A percentile compares a stretch with the other conserved stretches of the same genome.
Evolutionary conservation across 2,888 invertebrate species (phyloP).

Genomic region (Drosophila lacicola): DNA sequence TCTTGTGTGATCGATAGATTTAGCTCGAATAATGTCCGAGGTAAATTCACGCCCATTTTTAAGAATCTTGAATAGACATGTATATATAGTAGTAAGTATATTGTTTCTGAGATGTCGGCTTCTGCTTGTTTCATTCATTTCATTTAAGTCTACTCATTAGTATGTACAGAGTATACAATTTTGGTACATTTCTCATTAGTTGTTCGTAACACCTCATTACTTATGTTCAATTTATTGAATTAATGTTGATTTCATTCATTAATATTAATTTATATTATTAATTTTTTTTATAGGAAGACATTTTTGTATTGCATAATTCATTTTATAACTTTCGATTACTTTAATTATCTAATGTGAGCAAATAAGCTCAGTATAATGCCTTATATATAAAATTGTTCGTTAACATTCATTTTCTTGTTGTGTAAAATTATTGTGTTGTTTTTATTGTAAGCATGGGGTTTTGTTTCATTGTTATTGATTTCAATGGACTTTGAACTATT

Average conservation of each 20-base stretch:
- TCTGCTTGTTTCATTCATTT: not conserved
- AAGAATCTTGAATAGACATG: not conserved
- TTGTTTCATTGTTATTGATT: slow-evolving; percentile 46
- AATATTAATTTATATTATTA: slow-evolving; percentile 45
- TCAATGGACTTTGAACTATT: slow-evolving; percentile 50
- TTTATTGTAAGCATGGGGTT: slow-evolving; percentile 32
- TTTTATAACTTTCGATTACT: slow-evolving; percentile 51
- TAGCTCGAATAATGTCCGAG: too few relatives aligned
- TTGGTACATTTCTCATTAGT: slow-evolving; percentile 9
- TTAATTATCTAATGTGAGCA: slow-evolving; percentile 59
- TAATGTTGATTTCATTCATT: slow-evolving; percentile 35
- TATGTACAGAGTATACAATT: slow-evolving; percentile 14
- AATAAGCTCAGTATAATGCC: slow-evolving; percentile 60
- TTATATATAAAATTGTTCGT: slow-evolving; percentile 54
- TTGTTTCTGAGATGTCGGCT: not conserved
- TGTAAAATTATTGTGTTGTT: slow-evolving; percentile 57
- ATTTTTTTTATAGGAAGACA: slow-evolving; percentile 59
- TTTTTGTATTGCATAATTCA: slow-evolving; percentile 68
- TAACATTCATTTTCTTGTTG: slow-evolving; percentile 53
- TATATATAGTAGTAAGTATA: not conserved
- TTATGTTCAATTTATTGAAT: slow-evolving; percentile 14
- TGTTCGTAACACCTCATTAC: slow-evolving; percentile 2
- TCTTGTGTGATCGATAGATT: too few relatives aligned
- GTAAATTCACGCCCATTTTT: too few relatives aligned
- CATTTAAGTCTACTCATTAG: not conserved